Evolutionary conservation across 2,888 invertebrate species (phyloP).

Genomic region (Sphecodes monilicornis): DNA sequence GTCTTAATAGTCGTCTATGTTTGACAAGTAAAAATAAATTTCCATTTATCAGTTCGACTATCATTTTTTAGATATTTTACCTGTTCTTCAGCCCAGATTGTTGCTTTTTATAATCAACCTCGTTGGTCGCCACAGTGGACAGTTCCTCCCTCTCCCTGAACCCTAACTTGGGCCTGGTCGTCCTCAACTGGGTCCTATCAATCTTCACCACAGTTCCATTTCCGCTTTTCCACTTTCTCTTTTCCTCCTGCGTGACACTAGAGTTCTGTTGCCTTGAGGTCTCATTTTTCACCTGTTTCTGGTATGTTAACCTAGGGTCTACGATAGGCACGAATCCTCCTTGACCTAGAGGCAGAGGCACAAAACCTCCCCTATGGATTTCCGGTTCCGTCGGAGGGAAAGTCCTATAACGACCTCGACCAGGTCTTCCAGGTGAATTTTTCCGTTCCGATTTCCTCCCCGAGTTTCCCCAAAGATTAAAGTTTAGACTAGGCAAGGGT

Average conservation of each 20-base stretch:
- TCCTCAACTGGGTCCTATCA: slow-evolving; percentile 64
- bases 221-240: slow-evolving; percentile 66
- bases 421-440: slow-evolving; percentile 74
- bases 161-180: slow-evolving; percentile 53
- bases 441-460: slow-evolving; percentile 83
- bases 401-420: slow-evolving; percentile 80
- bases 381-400: slow-evolving; percentile 86
- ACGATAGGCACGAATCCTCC: slow-evolving; percentile 91
- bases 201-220: slow-evolving; percentile 74
- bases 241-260: slow-evolving; percentile 68
- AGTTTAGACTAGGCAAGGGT: slow-evolving; percentile 90
- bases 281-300: slow-evolving; percentile 61
- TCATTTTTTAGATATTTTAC: slow-evolving; percentile 23
- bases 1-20: no score
- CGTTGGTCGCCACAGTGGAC: slow-evolving; percentile 44
- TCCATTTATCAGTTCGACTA: no score
- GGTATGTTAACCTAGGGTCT: slow-evolving; percentile 82
- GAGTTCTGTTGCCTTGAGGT: slow-evolving; percentile 58
- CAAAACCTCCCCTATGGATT: slow-evolving; percentile 91
- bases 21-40: no score
- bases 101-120: slow-evolving; percentile 43
- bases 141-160: slow-evolving; percentile 65
- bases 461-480: slow-evolving; percentile 87
- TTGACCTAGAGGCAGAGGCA: slow-evolving; percentile 89
- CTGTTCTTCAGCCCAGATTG: slow-evolving; percentile 44